Conservation (phyloP, 92 coral and sea anemone species). For the Phenganax marumi region DNA sequence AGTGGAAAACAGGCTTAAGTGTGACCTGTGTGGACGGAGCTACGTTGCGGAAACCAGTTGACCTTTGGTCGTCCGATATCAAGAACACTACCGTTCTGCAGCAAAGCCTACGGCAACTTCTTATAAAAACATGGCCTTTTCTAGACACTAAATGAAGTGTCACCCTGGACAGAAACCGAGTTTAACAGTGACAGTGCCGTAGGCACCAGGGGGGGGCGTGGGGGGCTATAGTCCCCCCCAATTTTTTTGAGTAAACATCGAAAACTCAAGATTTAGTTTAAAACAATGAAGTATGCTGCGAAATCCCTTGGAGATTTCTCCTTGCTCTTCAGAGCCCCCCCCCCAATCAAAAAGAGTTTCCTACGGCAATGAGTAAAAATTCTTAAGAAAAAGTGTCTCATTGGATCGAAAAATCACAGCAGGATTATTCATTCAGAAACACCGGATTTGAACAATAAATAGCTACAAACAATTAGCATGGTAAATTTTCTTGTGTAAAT, state of each 20-base stretch:
- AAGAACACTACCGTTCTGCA: background rate
- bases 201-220: too few species aligned
- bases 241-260: too few species aligned
- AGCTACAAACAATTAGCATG: background rate
- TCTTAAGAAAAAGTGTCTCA: background rate
- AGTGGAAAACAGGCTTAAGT: too few species aligned
- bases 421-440: background rate
- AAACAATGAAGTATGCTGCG: too few species aligned
- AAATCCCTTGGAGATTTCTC: too few species aligned
- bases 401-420: background rate
- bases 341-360: too few species aligned
- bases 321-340: too few species aligned
- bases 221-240: too few species aligned
- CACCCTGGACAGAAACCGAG: background rate
- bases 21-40: constrained; percentile 6
- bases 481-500: background rate
- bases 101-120: background rate
- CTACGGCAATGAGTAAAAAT: too few species aligned
- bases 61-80: too few species aligned
- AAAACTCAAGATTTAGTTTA: too few species aligned
- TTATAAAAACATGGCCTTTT: background rate
- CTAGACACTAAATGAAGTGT: background rate
- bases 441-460: background rate
- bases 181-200: too few species aligned
- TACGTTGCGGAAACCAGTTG: background rate